Conservation (phyloP, 2,888 invertebrate species). For the Clostera curtula region DNA sequence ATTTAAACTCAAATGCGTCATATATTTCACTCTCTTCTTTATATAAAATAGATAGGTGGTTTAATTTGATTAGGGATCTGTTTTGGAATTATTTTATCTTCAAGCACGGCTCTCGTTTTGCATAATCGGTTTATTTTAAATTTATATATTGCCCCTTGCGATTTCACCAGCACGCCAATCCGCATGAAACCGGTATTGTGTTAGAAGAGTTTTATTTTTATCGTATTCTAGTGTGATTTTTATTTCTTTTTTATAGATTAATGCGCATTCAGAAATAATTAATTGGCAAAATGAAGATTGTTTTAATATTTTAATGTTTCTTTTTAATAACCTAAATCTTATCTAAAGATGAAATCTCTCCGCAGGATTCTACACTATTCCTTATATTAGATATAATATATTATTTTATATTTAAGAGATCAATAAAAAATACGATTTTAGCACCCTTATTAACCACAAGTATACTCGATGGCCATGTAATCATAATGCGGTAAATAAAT, state of each 20-base stretch:
- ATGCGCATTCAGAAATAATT: no score
- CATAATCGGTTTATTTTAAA: constrained; percentile 54
- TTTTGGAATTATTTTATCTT: constrained; percentile 31
- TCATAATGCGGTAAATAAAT: no score
- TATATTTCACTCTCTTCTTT: constrained; percentile 9
- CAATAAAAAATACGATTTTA: no score
- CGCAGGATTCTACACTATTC: no score
- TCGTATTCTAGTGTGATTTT: constrained; percentile 19
- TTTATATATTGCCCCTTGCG: constrained; percentile 38
- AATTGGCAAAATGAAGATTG: no score
- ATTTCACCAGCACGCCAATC: constrained; percentile 25
- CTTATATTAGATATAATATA: no score
- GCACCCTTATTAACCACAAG: no score
- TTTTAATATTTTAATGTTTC: no score
- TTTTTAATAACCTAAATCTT: no score
- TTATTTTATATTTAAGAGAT: no score
- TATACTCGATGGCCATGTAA: no score
- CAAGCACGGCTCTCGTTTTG: constrained; percentile 38
- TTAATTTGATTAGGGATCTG: constrained; percentile 12
- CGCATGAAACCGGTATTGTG: constrained; percentile 34
- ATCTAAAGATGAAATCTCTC: no score
- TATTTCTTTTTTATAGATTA: constrained; percentile 18
- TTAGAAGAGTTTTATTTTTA: constrained; percentile 25
- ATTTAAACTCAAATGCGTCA: not conserved
- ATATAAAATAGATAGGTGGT: constrained; percentile 15